Evolutionary conservation across 2,113 vertebrate genomes (phyloP).

Genomic region (Pituophis catenifer): DNA sequence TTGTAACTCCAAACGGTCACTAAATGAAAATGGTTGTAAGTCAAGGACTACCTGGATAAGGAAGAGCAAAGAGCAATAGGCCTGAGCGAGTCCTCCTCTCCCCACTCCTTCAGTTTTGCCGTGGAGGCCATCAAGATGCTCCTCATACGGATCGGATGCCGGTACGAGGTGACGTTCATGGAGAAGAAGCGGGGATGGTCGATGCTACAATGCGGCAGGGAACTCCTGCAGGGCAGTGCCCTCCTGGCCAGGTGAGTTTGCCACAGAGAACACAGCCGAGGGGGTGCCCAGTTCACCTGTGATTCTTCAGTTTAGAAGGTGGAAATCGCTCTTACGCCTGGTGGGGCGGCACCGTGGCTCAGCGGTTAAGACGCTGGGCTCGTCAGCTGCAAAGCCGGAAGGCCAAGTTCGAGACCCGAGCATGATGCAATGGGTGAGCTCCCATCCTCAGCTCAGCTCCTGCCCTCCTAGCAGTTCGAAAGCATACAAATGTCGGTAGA

Average conservation of each 20-base stretch:
- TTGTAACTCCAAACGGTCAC: neutral
- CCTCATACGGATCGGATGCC: neutral
- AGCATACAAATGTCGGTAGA: neutral
- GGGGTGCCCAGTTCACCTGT: fast-evolving
- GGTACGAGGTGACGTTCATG: slow-evolving; percentile 17
- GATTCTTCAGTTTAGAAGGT: neutral
- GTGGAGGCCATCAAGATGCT: slow-evolving; percentile 4
- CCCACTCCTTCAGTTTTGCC: neutral
- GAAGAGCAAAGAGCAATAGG: neutral
- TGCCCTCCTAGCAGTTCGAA: neutral
- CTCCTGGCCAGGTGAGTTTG: slow-evolving; percentile 10
- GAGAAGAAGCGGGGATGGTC: slow-evolving; percentile 6
- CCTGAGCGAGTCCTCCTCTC: neutral
- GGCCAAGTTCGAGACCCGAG: fast-evolving
- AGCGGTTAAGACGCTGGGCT: too few species aligned
- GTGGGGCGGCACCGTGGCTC: neutral
- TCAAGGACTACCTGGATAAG: neutral
- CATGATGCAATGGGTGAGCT: neutral
- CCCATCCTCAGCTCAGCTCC: neutral
- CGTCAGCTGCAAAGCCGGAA: neutral
- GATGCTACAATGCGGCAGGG: neutral
- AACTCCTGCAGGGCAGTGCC: slow-evolving; percentile 1
- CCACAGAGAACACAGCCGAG: neutral
- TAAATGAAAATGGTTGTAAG: neutral
- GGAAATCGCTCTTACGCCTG: neutral